phyloP scores from a whole-genome alignment of 1,140 invertebrate species.

The Limonius californicus region DNA sequence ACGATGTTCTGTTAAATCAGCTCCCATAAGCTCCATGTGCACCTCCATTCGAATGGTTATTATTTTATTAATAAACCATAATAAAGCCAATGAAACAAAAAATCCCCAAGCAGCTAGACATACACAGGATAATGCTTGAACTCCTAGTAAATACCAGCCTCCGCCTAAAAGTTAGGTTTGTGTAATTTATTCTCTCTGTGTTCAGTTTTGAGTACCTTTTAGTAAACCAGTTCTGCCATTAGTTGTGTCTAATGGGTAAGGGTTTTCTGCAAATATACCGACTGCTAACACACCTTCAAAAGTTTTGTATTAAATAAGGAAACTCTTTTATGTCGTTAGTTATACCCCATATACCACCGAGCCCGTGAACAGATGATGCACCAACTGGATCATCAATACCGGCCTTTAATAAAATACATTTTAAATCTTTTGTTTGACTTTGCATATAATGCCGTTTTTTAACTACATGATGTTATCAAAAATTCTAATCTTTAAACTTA shows the following conservation, averaged over 20 bases:
- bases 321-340: too few relatives aligned
- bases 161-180: conserved; percentile 69
- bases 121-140: conserved; percentile 70
- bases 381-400: conserved; percentile 89
- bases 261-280: conserved; percentile 85
- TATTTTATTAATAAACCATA: conserved; percentile 75
- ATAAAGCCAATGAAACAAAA: conserved; percentile 60
- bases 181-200: too few relatives aligned
- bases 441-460: too few relatives aligned
- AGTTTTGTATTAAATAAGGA: conserved; percentile 11
- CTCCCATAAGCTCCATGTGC: conserved; percentile 80
- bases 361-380: conserved; percentile 82
- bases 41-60: conserved; percentile 79
- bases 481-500: too few relatives aligned
- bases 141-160: conserved; percentile 79
- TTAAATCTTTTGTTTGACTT: too few relatives aligned
- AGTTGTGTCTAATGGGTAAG: conserved; percentile 72
- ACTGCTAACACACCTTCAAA: conserved; percentile 77
- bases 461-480: too few relatives aligned
- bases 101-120: conserved; percentile 72
- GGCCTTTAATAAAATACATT: conserved; percentile 44
- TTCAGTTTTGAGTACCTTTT: conserved; percentile 63
- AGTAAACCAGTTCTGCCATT: conserved; percentile 73
- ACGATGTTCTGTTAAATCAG: conserved; percentile 82
- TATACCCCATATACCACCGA: conserved; percentile 64